A percentile compares a stretch with the other conserved stretches of the same genome.
Conservation (phyloP, 2,888 invertebrate species). For the Itoplectis maculator region DNA sequence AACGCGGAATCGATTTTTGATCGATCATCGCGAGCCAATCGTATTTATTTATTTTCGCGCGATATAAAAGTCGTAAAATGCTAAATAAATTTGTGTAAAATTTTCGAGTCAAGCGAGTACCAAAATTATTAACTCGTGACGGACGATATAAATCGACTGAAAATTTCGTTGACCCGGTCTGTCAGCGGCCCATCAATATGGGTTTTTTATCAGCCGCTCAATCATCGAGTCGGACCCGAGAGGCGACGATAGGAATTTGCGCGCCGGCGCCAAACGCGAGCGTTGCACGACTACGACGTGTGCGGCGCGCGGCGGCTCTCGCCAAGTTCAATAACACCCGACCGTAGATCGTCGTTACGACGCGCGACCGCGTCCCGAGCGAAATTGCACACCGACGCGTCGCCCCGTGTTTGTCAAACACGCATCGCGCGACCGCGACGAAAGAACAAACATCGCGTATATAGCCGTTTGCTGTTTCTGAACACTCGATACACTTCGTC, state of each 20-base stretch:
- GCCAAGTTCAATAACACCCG: constrained; percentile 45
- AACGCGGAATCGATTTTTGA: neutral
- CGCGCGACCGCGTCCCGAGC: constrained; percentile 11
- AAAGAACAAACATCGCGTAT: constrained; percentile 2
- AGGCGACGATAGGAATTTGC: too few species aligned
- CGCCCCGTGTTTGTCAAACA: constrained; percentile 14
- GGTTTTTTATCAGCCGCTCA: neutral
- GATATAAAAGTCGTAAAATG: neutral
- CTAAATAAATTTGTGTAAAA: neutral
- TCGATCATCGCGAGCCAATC: neutral
- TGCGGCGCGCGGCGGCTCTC: too few species aligned
- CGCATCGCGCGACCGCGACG: neutral
- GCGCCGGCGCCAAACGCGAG: constrained; percentile 28
- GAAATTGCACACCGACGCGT: constrained; percentile 27
- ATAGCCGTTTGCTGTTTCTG: too few species aligned
- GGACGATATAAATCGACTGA: neutral
- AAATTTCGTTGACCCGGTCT: neutral
- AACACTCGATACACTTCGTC: neutral
- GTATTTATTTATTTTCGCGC: neutral
- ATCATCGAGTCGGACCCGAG: constrained; percentile 26
- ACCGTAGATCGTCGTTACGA: constrained; percentile 18
- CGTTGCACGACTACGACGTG: constrained; percentile 46
- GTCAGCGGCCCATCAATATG: neutral
- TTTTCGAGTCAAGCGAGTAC: neutral
- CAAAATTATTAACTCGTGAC: neutral